Base-by-base conservation (phyloP, 2,797 vertebrate species). In the Micromesistius poutassou region DNA sequence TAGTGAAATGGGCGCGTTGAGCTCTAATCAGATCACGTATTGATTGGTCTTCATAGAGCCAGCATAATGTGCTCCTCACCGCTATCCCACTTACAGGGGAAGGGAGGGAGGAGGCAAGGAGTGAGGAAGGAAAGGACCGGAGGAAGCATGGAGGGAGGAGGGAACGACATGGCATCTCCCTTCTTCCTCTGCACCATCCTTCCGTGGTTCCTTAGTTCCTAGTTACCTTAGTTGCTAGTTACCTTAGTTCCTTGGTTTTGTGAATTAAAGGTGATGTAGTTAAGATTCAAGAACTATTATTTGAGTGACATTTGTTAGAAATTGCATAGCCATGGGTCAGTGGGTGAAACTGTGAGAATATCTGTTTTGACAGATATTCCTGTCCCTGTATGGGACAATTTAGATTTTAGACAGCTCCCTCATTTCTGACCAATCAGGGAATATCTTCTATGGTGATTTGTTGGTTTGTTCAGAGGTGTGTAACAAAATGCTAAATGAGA, bases 21-120 rank as follows among this genome's bases (percentile, higher is more conserved):
- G 82, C 81, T 40, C 83, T 89, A 90, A 92, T 91, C 86, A 90
- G 81, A 91, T 91, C 82, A 86, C 71, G 66, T 88, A 91, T 91
- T 77, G 89, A 92, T 87, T 77, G 79, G 78, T 81, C 82, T 81
- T 88, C 81, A 81, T 83, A 77, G 76, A 80, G 77, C 71, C 83
- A 46, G 78, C 81, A 78, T 86, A 83, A 90, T 81, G 82, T 81
- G 79, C 82, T 84, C 46, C 72, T 86, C 83, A 83, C 78, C 77
- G 79, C 86, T 84, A 83, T 80, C 79, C 87, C 75, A 76, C 76
- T 85, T 42, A 25, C 74, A 73, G 42, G 72, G 70, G 68, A 38
- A 78, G 35, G 46, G 46, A 76, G 74, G 81, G 80, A 72, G 74
- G 74, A 73, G 78, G 72, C 78, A 33, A 42, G 76, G 72, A 4